Evolutionary conservation across 2,888 invertebrate species (phyloP), one percentile per base, ranked within the genome.

Genomic region (Liodrosophila aerea): DNA sequence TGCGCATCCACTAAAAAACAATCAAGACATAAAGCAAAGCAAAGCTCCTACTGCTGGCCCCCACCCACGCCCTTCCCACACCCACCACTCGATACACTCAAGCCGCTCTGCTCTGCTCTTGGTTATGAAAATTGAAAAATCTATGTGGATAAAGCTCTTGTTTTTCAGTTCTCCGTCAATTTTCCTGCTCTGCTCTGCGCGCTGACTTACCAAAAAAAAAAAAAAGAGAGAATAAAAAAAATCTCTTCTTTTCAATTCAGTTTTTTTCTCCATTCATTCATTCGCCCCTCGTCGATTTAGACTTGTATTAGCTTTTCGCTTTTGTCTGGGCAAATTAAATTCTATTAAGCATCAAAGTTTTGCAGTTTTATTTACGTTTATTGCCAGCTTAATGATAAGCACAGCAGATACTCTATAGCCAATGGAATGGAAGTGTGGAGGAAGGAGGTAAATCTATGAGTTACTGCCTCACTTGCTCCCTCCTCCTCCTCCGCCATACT

Each of bases 81-180:
- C 1, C 40, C 15, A 4, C n/a, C 46, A 34, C 46, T 36, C 22
- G n/a, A n/a, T 22, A 40, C 46, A 53, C 22, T 46, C 47, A 18
- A 33, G 34, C 41, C 40, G 39, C 29, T 22, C 22, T 44, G 39
- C 29, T 22, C 22, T 22, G 41, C 41, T 40, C 53, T 49, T 54
- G 54, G 54, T 71, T 84, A 81, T 82, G 83, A 72, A 80, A 82
- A 85, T 85, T 85, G 85, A 85, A 85, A 82, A 70, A 40, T 75
- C 65, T 65, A 62, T 82, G 52, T 46, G 44, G 18, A 53, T 40
- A 47, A 50, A 37, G 50, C 34, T 29, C 45, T 61, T 46, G 39
- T 49, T 41, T 46, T 30, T 16, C 39, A 22, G 18, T 22, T 2
- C 22, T 22, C 22, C 5, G 39, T 1, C 39, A 18, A 15, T 15